Base-by-base conservation (phyloP, 2,888 invertebrate genomes). In the Cantharis rufa region DNA sequence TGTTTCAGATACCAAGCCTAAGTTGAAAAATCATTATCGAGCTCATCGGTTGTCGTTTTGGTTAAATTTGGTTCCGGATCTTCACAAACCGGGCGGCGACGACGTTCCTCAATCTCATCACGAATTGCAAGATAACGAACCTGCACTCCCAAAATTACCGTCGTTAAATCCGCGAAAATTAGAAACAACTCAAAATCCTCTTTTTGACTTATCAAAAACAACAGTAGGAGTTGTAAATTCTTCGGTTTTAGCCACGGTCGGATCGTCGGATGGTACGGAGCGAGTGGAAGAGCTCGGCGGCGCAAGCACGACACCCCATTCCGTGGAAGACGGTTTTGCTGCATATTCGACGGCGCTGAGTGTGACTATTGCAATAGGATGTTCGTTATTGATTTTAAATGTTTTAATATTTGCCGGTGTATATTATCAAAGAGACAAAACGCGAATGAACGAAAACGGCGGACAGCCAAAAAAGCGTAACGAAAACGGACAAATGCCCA, bases 331-430 rank as follows among this genome's bases (percentile, higher is more conserved):
- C 81, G 96, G 96, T 1, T 96, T 96, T 83, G 95, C 96, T 0
- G 95, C 96, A 0, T 97, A 97, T 84, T 96, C 96, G 0, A 96
- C 97, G 3, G 97, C 97, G 1, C 89, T 97, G 13, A 96, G 96
- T 87, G 96, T 97, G 0, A 97, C 97, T 15, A 96, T 98, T 82
- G 98, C 97, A 69, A 97, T 98, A 80, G 98, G 98, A 62, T 97
- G 97, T 86, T 96, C 96, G 4, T 89, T 98, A 77, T 91, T 98
- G 18, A 96, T 98, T 84, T 90, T 98, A 3, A 98, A 98, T 86
- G 95, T 98, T 68, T 89, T 98, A 27, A 96, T 98, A 85, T 98
- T 98, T 86, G 97, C 97, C 72, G 97, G 96, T 3, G 96, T 98
- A 0, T 98, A 97, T 87, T 98, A 98, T 86, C 97, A 98, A 86